Base-by-base conservation (phyloP, 2,113 vertebrate species). In the Pyrgilauda ruficollis region DNA sequence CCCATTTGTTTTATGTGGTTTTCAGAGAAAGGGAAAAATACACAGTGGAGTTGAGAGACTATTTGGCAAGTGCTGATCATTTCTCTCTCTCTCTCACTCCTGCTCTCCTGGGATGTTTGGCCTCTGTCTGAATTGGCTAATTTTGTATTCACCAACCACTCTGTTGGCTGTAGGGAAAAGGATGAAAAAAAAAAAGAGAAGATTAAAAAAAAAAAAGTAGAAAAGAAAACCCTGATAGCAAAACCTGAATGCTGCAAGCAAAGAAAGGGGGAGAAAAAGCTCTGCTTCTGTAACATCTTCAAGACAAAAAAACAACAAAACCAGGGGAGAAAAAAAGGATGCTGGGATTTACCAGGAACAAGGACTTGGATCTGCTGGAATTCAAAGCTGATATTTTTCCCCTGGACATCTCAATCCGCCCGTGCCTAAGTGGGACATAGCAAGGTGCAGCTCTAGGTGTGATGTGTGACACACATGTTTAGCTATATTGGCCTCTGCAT, bases 121-220 rank as follows among this genome's bases (percentile, higher is more conserved):
- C 89, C 84, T 89, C 94, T 84, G 47, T 61, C 86, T 95, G 94
- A 95, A 95, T 93, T 55, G 81, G 91, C 84, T 96, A 64, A 91
- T 97, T 97, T 79, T 94, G 90, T 92, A 94, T 95, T 97, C 94
- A 87, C 77, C 62, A 87, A 62, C 73, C 43, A 73, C 69, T 66
- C 77, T 62, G 70, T 55, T 95, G 86, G 81, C 92, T 94, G 86
- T 82, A 91, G 77, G 74, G 56, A 56, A 77, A 87, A 44, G 15
- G 2, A 63, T 27, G 4, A 3, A 4, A 31, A 86, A 91, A 56
- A 80, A 86, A 53, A 12, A 2, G 3, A 22, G 11, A 62, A 69
- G 11, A 59, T 12, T 17, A 39, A n/a, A 62, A 44, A 37, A 61
- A 46, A 33, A n/a, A n/a, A 49, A 39, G n/a, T 17, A 31, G 35